Conservation (phyloP, 1,140 invertebrate genomes). For the Hydropsyche tenuis region DNA sequence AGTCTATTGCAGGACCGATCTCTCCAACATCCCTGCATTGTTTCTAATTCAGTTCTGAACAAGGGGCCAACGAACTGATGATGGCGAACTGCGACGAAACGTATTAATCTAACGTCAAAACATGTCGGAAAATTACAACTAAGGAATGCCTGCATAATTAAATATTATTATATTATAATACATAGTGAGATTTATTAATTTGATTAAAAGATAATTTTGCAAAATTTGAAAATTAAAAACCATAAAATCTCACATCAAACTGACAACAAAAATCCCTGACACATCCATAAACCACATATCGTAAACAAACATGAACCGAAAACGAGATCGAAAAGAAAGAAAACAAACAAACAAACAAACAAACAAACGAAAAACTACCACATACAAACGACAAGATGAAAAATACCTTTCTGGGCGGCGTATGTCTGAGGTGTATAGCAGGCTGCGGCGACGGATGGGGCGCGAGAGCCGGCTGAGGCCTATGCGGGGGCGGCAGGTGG, state of each 20-base stretch:
- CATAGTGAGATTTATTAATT: too few relatives aligned
- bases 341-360: too few relatives aligned
- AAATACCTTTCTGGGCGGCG: slow-evolving; percentile 49
- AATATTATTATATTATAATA: too few relatives aligned
- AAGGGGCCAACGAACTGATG: slow-evolving; percentile 4
- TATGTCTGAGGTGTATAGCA: slow-evolving; percentile 45
- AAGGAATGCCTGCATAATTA: too few relatives aligned
- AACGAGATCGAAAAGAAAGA: too few relatives aligned
- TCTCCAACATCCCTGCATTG: slow-evolving; percentile 10
- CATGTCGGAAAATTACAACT: background rate
- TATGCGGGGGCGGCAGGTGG: slow-evolving; percentile 44
- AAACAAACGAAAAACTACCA: too few relatives aligned
- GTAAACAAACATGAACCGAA: too few relatives aligned
- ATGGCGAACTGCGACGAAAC: background rate
- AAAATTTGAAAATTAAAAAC: too few relatives aligned
- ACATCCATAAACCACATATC: too few relatives aligned
- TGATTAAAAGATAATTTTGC: too few relatives aligned
- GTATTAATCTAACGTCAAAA: slow-evolving; percentile 9
- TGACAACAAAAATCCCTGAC: too few relatives aligned
- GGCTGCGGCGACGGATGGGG: slow-evolving; percentile 46
- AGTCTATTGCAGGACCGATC: background rate
- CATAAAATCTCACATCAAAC: too few relatives aligned
- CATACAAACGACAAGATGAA: background rate
- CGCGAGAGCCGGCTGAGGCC: slow-evolving; percentile 39
- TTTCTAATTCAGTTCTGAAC: slow-evolving; percentile 14